Base-by-base conservation (phyloP, 2,888 invertebrate genomes). In the Cryptus armator region DNA sequence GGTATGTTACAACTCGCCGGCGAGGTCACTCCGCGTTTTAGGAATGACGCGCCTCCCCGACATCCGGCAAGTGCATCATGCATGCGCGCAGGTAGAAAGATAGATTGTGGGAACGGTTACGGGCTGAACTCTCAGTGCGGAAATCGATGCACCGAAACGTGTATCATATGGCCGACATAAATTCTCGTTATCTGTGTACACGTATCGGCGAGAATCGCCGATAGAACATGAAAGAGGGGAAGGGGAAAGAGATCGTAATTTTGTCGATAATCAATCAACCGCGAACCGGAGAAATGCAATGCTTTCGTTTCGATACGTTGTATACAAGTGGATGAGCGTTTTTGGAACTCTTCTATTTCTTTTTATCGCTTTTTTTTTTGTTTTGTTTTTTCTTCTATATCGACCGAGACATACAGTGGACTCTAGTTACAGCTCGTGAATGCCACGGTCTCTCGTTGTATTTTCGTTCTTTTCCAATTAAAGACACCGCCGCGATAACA, bases 211-310 rank as follows among this genome's bases (percentile, higher is more conserved):
- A 71, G 59, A 71, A 56, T 12, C 19, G 24, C 10, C 24, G 62
- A 68, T 56, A 44, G 32, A 85, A 59, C 43, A 19, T 24, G 62
- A 71, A 71, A 71, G 9, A 46, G 24, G 14, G 68, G 51, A 56
- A 56, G 32, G 29, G 44, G 10, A 43, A 32, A 62, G 29, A 76
- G 56, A 76, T 85, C 56, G 83, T 82, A 84, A 86, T 85, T 88
- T 85, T 82, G 37, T 82, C 83, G 59, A 88, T 87, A 87, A 37
- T 86, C 86, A 88, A 88, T 87, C 83, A 85, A 84, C 77, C 81
- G 71, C 79, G 76, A 80, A 71, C 46, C 56, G 62, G 66, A 76
- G 44, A 79, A 74, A 76, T 74, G 32, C 77, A 84, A 48, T 68
- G 44, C 77, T 77, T 77, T 70, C 67, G 51, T 70, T 62, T 66